Conservation (phyloP, 2,888 invertebrate genomes). For the Trissolcus brochymenae region DNA sequence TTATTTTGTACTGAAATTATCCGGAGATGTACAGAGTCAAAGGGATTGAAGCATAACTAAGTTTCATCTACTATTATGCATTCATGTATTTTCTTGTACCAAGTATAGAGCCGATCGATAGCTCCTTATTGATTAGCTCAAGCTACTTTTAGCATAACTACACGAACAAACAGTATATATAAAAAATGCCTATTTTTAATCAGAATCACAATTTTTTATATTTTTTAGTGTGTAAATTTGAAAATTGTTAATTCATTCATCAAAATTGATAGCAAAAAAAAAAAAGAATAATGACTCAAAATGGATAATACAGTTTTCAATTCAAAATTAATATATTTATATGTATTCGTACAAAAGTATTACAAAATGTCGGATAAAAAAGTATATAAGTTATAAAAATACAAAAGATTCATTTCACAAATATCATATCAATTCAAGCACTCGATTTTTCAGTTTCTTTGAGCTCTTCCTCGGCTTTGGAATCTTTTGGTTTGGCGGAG, state of each 20-base stretch:
- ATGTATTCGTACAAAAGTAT: conserved; percentile 33
- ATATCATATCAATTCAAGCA: neutral
- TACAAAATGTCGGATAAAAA: conserved; percentile 11
- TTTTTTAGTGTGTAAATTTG: neutral
- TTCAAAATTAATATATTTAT: conserved; percentile 9
- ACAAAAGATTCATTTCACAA: neutral
- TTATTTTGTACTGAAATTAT: too few species aligned
- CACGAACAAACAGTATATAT: conserved; percentile 20
- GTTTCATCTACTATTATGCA: conserved; percentile 19
- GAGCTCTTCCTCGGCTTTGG: conserved; percentile 11
- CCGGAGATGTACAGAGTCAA: too few species aligned
- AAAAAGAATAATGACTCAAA: neutral
- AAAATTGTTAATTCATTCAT: neutral
- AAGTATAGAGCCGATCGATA: conserved; percentile 45
- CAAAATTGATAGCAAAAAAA: neutral
- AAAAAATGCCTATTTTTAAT: conserved; percentile 5
- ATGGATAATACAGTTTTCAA: neutral
- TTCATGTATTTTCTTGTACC: conserved; percentile 42
- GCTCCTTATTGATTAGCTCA: conserved; percentile 40
- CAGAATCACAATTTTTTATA: neutral
- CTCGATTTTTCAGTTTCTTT: conserved; percentile 1
- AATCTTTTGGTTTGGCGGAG: conserved; percentile 5
- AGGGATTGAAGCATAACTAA: neutral
- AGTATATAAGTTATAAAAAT: conserved; percentile 7
- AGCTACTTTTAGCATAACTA: conserved; percentile 35